phyloP scores from a whole-genome alignment of 2,797 vertebrate genomes.

The Crax fasciolata region DNA sequence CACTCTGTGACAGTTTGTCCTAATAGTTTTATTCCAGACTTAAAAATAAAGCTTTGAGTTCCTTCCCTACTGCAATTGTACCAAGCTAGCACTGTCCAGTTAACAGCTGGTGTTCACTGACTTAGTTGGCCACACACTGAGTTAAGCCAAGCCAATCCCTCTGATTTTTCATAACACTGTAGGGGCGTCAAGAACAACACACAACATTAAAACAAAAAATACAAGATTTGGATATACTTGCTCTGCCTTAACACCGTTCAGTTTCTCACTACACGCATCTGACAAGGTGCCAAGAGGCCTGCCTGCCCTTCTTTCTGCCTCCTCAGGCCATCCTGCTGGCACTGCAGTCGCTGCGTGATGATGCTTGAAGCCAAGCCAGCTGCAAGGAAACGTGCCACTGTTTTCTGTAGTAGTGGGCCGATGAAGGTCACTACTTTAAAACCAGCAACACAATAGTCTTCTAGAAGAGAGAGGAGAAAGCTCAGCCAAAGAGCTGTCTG shows the following conservation, averaged over 20 bases:
- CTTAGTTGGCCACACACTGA: background rate
- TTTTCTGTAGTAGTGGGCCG: background rate
- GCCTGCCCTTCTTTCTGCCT: background rate
- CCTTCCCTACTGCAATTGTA: background rate
- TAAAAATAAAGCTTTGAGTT: background rate
- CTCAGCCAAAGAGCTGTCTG: background rate
- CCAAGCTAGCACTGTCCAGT: background rate
- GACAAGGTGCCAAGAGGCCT: background rate
- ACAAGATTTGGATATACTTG: background rate
- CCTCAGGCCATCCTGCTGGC: background rate
- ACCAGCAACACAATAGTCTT: slow-evolving; percentile 46
- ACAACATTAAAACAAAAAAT: background rate
- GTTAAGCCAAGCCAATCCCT: background rate
- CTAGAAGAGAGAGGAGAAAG: background rate
- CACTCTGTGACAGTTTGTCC: background rate
- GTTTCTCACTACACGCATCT: background rate
- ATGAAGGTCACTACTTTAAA: slow-evolving; percentile 57
- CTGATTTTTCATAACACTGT: fast-evolving
- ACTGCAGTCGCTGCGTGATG: fast-evolving
- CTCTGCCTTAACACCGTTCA: background rate
- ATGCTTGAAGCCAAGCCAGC: background rate
- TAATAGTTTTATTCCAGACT: background rate
- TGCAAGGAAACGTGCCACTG: background rate
- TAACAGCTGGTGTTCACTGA: background rate
- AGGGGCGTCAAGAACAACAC: background rate